Conservation (phyloP, 2,888 invertebrate species). For the Trachelus tabidus region DNA sequence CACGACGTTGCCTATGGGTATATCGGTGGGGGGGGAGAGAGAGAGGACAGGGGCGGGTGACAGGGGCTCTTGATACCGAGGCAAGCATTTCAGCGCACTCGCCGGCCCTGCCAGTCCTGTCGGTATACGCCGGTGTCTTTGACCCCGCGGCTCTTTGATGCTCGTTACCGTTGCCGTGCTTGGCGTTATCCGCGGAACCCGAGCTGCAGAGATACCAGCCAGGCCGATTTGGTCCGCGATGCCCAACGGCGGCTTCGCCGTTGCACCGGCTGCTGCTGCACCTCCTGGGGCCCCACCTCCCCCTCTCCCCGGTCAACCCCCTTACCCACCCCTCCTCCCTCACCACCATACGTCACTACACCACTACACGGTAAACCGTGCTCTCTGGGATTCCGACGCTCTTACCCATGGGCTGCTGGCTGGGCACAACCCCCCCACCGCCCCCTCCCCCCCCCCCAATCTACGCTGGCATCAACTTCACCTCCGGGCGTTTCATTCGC, state of each 20-base stretch:
- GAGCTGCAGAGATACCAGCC: not conserved
- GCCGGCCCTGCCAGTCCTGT: not conserved
- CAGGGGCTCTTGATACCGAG: not conserved
- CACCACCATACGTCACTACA: conserved; percentile 4
- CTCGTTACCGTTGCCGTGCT: not conserved
- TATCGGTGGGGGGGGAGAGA: not conserved
- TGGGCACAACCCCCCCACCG: too few species aligned
- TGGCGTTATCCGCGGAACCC: not conserved
- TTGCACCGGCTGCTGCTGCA: not conserved
- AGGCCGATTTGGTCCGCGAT: not conserved
- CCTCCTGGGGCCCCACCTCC: too few species aligned
- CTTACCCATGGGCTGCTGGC: not conserved
- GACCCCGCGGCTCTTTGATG: conserved; percentile 3
- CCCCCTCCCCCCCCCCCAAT: accelerated
- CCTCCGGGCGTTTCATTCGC: not conserved
- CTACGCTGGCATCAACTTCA: not conserved
- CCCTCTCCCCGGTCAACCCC: not conserved
- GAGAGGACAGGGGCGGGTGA: too few species aligned
- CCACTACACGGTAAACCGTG: conserved; percentile 5
- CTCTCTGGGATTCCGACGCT: conserved; percentile 14
- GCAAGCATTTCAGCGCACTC: not conserved
- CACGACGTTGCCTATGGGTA: not conserved
- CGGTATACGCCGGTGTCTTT: conserved; percentile 1
- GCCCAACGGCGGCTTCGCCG: not conserved
- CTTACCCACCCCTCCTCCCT: not conserved